These are phyloP conservation scores for Caenorhabditis elegans DNA, from an alignment of 1,140 invertebrate species.

Conservation along the genomic window WBcel235 BX284606.5:5183501-5184000, in stretches of 20 bases:
- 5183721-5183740: constrained; percentile 22
- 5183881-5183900: constrained; percentile 18
- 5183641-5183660: constrained; percentile 12
- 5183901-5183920: background rate
- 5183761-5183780: background rate
- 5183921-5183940: background rate
- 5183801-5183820: background rate
- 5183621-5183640: background rate
- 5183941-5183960: too few species aligned
- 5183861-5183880: background rate
- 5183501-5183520: background rate
- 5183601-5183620: background rate
- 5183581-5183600: background rate
- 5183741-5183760: constrained; percentile 11
- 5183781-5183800: background rate
- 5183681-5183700: constrained; percentile 16
- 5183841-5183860: constrained; percentile 13
- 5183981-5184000: too few species aligned
- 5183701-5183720: constrained; percentile 27
- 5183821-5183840: constrained; percentile 21
- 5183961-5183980: too few species aligned
- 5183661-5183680: constrained; percentile 15
- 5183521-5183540: background rate
- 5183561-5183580: background rate
- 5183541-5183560: background rate